Evolutionary conservation across 2,797 vertebrate genomes (phyloP).

Genomic region (Enteromius afrohamiltoni): DNA sequence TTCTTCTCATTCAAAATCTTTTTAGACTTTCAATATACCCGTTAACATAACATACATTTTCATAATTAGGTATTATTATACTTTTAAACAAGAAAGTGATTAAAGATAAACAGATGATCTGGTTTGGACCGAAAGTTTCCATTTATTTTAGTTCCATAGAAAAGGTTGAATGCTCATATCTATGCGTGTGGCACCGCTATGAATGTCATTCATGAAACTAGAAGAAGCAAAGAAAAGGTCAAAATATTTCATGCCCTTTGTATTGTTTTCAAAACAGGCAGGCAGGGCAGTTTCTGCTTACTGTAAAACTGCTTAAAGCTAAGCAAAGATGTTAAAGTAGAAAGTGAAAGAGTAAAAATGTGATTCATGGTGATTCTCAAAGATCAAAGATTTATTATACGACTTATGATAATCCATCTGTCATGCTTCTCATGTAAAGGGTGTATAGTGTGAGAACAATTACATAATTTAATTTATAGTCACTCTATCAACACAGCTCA

Average conservation of each 20-base stretch:
- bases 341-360: conserved; percentile 25
- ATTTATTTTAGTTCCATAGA: neutral
- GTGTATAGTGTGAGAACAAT: neutral
- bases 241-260: neutral
- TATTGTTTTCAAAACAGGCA: conserved; percentile 46
- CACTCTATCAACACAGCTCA: neutral
- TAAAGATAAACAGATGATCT: neutral
- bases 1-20: neutral
- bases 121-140: neutral
- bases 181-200: neutral
- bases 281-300: conserved; percentile 22
- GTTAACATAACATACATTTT: neutral
- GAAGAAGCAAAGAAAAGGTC: neutral
- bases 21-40: neutral
- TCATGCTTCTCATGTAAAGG: neutral
- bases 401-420: neutral
- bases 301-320: conserved; percentile 36
- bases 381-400: conserved; percentile 18
- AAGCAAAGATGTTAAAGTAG: conserved; percentile 24
- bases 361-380: conserved; percentile 30
- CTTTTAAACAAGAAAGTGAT: neutral
- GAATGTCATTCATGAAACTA: neutral
- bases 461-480: neutral
- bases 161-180: neutral
- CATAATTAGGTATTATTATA: neutral